Conservation (phyloP, 2,888 invertebrate species). For the Selenia dentaria region DNA sequence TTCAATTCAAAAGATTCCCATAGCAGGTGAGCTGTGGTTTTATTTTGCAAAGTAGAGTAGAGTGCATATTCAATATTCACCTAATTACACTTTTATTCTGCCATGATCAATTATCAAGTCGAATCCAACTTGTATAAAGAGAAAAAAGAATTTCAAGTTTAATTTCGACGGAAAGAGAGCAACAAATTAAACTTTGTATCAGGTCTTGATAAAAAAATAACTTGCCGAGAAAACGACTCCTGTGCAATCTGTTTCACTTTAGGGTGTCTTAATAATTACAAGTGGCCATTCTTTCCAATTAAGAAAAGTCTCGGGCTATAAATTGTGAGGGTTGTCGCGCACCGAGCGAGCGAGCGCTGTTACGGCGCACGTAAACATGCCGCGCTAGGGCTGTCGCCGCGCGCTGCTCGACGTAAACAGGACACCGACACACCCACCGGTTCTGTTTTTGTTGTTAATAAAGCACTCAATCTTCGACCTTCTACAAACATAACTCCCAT, state of each 20-base stretch:
- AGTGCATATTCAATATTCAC: not conserved
- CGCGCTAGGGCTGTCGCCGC: conserved; percentile 64
- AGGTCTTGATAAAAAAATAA: conserved; percentile 58
- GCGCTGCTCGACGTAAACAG: conserved; percentile 40
- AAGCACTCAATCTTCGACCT: conserved; percentile 60
- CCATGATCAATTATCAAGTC: not conserved
- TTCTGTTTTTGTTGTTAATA: conserved; percentile 68
- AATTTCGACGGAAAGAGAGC: conserved; percentile 45
- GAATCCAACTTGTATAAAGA: not conserved
- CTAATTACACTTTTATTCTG: not conserved
- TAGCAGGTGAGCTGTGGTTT: too few relatives aligned
- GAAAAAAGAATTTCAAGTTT: conserved; percentile 36
- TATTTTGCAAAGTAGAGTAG: too few relatives aligned
- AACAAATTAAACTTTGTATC: conserved; percentile 51
- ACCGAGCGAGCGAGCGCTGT: conserved; percentile 53
- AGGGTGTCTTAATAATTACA: conserved; percentile 84
- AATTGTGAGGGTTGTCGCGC: conserved; percentile 79
- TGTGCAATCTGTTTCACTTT: conserved; percentile 84
- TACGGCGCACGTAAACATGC: conserved; percentile 72
- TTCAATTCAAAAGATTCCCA: too few relatives aligned
- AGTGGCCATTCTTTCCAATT: conserved; percentile 85
- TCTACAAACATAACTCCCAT: conserved; percentile 64
- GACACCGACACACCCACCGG: conserved; percentile 36
- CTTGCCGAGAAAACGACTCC: conserved; percentile 60
- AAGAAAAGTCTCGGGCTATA: conserved; percentile 82